phyloP scores from a whole-genome alignment of 2,888 invertebrate genomes.

The Ferrisia virgata region DNA sequence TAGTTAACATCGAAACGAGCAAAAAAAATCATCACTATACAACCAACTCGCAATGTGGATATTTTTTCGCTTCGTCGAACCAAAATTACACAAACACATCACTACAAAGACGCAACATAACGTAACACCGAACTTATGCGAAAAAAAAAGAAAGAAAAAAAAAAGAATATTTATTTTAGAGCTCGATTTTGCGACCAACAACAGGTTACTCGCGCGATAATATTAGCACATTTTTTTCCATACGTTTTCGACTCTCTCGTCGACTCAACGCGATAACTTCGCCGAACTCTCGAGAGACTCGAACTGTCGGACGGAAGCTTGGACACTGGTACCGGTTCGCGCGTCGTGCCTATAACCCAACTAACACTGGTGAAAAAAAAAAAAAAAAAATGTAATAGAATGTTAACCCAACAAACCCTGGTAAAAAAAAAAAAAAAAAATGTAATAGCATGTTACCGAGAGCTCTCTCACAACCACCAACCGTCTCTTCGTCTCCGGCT shows the following conservation, averaged over 20 bases:
- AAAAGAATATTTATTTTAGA: too few relatives aligned
- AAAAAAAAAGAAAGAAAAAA: too few relatives aligned
- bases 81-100: neutral
- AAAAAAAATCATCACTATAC: neutral
- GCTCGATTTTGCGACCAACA: too few relatives aligned
- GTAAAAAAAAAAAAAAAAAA: neutral
- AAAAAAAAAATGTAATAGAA: slow-evolving; percentile 13
- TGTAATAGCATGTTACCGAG: slow-evolving; percentile 25
- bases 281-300: neutral
- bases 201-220: neutral
- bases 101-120: neutral
- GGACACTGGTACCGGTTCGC: slow-evolving; percentile 23
- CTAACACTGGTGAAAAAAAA: neutral
- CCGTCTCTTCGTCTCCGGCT: neutral
- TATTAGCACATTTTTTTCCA: neutral
- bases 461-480: neutral
- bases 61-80: neutral
- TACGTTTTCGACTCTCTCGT: too few relatives aligned
- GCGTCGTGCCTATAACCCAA: slow-evolving; percentile 1
- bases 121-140: neutral
- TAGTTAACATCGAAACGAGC: neutral
- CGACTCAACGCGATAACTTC: too few relatives aligned
- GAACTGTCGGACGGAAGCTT: neutral
- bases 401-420: too few relatives aligned
- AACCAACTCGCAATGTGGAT: neutral